Evolutionary conservation across 2,888 invertebrate species (phyloP).

Genomic region (Tachina lurida): DNA sequence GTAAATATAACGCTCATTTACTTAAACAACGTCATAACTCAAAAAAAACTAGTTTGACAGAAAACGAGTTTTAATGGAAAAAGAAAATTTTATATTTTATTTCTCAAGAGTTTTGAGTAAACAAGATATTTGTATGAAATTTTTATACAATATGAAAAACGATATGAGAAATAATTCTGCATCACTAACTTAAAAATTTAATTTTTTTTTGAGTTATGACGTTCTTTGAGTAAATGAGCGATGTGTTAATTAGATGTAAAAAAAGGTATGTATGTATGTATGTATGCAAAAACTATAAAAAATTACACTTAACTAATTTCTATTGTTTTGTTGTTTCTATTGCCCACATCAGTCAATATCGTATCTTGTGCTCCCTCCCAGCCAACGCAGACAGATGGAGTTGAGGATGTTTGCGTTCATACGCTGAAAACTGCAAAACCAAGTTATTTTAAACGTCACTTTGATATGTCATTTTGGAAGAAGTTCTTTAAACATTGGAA

Average conservation of each 20-base stretch:
- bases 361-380: slow-evolving; percentile 53
- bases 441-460: slow-evolving; percentile 75
- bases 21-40: too few relatives aligned
- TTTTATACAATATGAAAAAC: too few relatives aligned
- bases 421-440: slow-evolving; percentile 68
- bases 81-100: too few relatives aligned
- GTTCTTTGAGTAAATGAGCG: too few relatives aligned
- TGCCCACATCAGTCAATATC: slow-evolving; percentile 4
- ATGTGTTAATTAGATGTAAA: slow-evolving; percentile 15
- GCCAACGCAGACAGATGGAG: slow-evolving; percentile 47
- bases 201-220: too few relatives aligned
- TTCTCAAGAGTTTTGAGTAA: too few relatives aligned
- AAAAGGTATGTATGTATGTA: background rate
- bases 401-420: slow-evolving; percentile 76
- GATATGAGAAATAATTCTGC: too few relatives aligned
- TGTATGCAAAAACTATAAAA: background rate
- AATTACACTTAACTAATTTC: background rate
- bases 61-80: too few relatives aligned
- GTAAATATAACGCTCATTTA: background rate
- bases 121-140: too few relatives aligned
- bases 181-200: too few relatives aligned
- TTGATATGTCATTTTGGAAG: slow-evolving; percentile 78
- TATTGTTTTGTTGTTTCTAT: background rate
- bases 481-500: slow-evolving; percentile 78
- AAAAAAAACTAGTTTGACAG: too few relatives aligned